A percentile compares a stretch with the other conserved stretches of the same genome.
Evolutionary conservation across 2,797 vertebrate genomes (phyloP).

Genomic region (Gymnothorax reevesii): DNA sequence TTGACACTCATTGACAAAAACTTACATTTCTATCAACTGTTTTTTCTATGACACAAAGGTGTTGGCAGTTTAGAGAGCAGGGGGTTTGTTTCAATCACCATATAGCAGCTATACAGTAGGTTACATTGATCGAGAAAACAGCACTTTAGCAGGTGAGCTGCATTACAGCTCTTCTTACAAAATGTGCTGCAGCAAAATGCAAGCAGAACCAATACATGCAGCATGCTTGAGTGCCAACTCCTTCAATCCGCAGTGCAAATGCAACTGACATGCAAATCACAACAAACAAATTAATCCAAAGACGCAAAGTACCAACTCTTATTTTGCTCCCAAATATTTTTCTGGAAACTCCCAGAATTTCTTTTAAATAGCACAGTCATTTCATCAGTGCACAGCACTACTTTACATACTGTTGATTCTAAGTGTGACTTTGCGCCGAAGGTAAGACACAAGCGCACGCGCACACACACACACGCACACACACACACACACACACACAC

Average conservation of each 20-base stretch:
- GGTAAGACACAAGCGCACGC: too few relatives aligned
- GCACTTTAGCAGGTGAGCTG: too few relatives aligned
- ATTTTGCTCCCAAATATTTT: neutral
- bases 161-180: neutral
- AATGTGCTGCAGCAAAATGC: neutral
- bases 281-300: neutral
- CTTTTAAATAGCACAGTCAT: neutral
- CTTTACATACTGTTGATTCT: neutral
- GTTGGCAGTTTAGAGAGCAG: neutral
- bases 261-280: neutral
- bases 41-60: neutral
- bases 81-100: too few relatives aligned
- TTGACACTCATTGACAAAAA: neutral
- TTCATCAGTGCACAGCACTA: neutral
- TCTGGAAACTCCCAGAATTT: neutral
- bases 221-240: neutral
- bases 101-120: too few relatives aligned
- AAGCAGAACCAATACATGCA: neutral
- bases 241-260: neutral
- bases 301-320: neutral
- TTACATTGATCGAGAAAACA: too few relatives aligned
- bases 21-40: neutral
- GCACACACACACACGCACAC: too few relatives aligned
- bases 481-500: too few relatives aligned
- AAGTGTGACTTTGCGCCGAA: too few relatives aligned